Evolutionary conservation across 2,888 invertebrate genomes (phyloP).

Genomic region (Girardia tigrina): DNA sequence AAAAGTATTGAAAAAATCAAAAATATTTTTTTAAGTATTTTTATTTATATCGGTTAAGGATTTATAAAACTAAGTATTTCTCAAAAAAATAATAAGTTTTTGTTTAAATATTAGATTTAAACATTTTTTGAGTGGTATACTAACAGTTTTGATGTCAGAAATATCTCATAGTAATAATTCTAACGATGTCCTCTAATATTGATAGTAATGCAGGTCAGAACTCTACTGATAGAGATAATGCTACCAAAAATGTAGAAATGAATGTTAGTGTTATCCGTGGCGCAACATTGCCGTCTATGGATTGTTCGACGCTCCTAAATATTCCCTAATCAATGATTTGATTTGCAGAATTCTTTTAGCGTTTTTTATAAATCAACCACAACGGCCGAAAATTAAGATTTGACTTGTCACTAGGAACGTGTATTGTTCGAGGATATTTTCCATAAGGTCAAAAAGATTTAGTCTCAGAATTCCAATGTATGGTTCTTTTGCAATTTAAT

Average conservation of each 20-base stretch:
- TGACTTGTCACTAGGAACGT: constrained; percentile 33
- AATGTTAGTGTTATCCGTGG: constrained; percentile 65
- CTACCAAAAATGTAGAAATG: constrained; percentile 58
- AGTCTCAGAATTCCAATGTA: constrained; percentile 87
- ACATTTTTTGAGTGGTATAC: no score
- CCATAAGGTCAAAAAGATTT: constrained; percentile 62
- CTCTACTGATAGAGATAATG: not conserved
- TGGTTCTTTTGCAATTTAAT: constrained; percentile 82
- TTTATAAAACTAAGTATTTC: no score
- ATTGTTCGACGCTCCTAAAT: no score
- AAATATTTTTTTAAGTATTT: no score
- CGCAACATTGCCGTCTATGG: constrained; percentile 33
- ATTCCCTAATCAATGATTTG: constrained; percentile 54
- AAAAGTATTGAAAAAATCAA: no score
- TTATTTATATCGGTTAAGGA: no score
- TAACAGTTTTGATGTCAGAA: no score
- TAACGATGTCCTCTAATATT: no score
- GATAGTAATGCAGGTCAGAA: no score
- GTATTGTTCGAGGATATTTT: not conserved
- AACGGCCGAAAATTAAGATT: constrained; percentile 60
- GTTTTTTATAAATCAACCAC: constrained; percentile 91
- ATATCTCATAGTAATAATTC: no score
- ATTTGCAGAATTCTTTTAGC: constrained; percentile 84
- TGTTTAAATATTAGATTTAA: no score
- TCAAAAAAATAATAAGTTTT: no score